These are phyloP conservation scores for Cardinalis cardinalis DNA, from an alignment of 2,113 vertebrate species.

Conservation along the genomic window DNA sequence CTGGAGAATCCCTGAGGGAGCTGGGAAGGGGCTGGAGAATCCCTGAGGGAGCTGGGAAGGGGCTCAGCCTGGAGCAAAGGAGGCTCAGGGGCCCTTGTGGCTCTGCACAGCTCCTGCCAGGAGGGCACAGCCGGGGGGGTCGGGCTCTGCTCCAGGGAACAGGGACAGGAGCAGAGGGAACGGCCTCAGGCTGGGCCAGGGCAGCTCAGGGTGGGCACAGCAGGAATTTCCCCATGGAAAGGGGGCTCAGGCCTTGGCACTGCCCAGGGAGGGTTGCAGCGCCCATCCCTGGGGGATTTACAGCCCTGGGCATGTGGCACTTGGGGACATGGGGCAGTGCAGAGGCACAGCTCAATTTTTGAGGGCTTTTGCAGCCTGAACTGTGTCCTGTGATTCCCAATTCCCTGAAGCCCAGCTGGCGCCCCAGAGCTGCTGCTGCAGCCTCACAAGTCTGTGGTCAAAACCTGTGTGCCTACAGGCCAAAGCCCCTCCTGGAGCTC, in stretches of 20 bases:
- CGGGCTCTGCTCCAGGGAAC: background rate
- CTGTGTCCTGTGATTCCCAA: too few relatives aligned
- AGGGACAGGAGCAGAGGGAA: background rate
- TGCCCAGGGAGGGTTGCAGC: background rate
- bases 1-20: too few relatives aligned
- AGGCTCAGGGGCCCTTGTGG: background rate
- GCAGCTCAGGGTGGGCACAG: background rate
- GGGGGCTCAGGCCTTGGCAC: background rate
- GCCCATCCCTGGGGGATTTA: background rate
- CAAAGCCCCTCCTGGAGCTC: background rate
- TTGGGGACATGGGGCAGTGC: background rate
- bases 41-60: too few relatives aligned
- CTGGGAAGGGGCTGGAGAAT: too few relatives aligned
- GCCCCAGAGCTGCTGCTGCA: background rate
- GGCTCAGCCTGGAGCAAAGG: background rate
- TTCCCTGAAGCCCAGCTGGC: background rate
- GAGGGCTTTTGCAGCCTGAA: background rate
- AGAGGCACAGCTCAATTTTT: background rate
- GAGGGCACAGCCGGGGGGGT: background rate
- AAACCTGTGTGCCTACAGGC: accelerated
- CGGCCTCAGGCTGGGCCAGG: background rate
- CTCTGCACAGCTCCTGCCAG: background rate
- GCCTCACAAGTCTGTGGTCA: accelerated
- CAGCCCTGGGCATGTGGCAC: background rate
- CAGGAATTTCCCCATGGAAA: background rate